Evolutionary conservation across 2,888 invertebrate genomes (phyloP).

Genomic region (Dermolepida albohirtum): DNA sequence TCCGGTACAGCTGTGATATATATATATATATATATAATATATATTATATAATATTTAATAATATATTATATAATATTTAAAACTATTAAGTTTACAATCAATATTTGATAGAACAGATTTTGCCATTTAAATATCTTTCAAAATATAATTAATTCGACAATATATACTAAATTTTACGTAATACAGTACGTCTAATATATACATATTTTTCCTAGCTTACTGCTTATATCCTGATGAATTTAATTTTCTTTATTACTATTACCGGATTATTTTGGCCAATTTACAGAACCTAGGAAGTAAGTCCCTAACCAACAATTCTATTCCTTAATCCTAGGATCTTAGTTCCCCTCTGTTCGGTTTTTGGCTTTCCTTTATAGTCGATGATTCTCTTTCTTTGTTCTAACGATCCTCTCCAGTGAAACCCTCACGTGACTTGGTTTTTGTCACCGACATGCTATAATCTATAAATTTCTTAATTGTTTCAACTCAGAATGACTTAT

Average conservation of each 20-base stretch:
- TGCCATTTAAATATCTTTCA: no score
- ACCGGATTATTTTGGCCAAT: constrained; percentile 25
- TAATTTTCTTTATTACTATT: constrained; percentile 1
- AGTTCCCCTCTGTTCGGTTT: constrained; percentile 8
- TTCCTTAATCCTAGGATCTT: constrained; percentile 27
- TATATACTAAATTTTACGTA: no score
- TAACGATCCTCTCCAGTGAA: constrained; percentile 10
- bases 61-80: no score
- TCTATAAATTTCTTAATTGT: constrained; percentile 36
- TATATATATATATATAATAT: no score
- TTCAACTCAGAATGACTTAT: constrained; percentile 19
- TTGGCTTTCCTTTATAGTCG: constrained; percentile 3
- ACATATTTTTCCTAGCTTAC: no score
- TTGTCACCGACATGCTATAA: constrained; percentile 9
- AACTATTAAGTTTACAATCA: no score
- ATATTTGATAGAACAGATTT: no score
- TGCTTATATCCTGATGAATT: no score
- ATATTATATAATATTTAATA: no score
- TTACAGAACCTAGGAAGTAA: constrained; percentile 30
- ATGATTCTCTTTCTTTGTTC: constrained; percentile 31
- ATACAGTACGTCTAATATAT: no score
- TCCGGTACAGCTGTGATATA: no score
- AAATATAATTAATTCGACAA: no score
- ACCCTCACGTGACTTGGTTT: constrained; percentile 11
- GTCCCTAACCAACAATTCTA: constrained; percentile 28